Percentiles rank a stretch among this genome's conserved stretches.
phyloP scores from a whole-genome alignment of 1,140 invertebrate genomes.

The Marisa cornuarietis region DNA sequence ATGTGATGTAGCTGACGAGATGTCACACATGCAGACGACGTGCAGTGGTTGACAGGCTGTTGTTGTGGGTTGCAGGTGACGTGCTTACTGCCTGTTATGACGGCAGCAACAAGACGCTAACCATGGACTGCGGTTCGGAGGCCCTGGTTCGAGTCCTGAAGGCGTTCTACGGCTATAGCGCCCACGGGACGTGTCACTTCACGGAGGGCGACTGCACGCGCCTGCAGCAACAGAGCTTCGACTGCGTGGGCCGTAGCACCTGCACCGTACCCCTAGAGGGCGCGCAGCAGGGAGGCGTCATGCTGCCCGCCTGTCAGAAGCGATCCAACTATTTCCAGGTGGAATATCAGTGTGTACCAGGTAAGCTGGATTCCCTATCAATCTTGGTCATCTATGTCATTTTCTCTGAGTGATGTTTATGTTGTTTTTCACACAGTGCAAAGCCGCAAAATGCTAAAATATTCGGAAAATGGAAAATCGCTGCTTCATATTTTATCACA shows the following conservation, averaged over 20 bases:
- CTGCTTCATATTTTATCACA: too few species aligned
- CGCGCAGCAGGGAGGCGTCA: slow-evolving; percentile 39
- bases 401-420: not conserved
- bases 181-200: slow-evolving; percentile 38
- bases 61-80: slow-evolving; percentile 26
- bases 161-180: slow-evolving; percentile 55
- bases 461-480: too few species aligned
- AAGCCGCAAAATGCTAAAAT: too few species aligned
- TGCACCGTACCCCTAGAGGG: slow-evolving; percentile 55
- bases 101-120: slow-evolving; percentile 40
- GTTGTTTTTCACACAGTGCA: not conserved
- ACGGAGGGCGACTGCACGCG: slow-evolving; percentile 48
- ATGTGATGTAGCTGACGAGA: not conserved
- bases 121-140: slow-evolving; percentile 46
- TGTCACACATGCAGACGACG: not conserved
- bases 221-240: slow-evolving; percentile 38
- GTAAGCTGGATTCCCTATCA: slow-evolving; percentile 30
- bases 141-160: slow-evolving; percentile 53
- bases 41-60: not conserved
- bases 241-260: slow-evolving; percentile 48
- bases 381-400: not conserved
- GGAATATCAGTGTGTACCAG: slow-evolving; percentile 57
- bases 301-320: slow-evolving; percentile 37
- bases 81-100: slow-evolving; percentile 47
- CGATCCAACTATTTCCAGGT: slow-evolving; percentile 58